phyloP scores from a whole-genome alignment of 2,797 vertebrate species.

The Helarctos malayanus region DNA sequence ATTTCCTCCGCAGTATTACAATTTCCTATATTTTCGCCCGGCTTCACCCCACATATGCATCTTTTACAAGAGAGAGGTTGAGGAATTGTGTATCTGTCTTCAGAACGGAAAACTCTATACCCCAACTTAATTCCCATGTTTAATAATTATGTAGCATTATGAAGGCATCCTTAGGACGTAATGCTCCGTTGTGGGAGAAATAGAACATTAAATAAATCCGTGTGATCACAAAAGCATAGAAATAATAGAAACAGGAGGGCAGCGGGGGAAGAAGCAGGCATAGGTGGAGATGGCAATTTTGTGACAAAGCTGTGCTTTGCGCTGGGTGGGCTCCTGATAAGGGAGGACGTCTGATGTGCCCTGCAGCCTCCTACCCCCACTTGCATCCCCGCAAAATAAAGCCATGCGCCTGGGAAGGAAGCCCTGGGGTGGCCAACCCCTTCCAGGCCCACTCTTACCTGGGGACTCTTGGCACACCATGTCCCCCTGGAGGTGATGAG shows the following conservation, averaged over 20 bases:
- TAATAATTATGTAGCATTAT: not conserved
- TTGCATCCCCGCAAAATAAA: not conserved
- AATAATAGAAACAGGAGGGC: not conserved
- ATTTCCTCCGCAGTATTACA: not conserved
- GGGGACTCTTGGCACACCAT: accelerated
- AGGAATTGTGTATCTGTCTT: not conserved
- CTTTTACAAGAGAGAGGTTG: not conserved
- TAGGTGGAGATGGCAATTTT: not conserved
- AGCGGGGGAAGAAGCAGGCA: not conserved
- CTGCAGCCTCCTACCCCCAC: not conserved
- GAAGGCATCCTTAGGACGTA: not conserved
- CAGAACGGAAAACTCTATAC: not conserved
- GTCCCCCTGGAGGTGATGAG: not conserved
- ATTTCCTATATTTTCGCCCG: not conserved
- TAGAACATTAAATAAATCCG: not conserved
- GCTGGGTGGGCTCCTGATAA: not conserved
- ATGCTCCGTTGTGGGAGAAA: not conserved
- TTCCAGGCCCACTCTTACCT: too few species aligned
- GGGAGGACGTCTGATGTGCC: not conserved
- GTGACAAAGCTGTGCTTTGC: not conserved
- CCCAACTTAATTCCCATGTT: not conserved
- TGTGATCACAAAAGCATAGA: not conserved
- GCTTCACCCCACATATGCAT: not conserved
- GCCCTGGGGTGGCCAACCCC: not conserved
- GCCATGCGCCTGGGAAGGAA: not conserved